Percentiles rank a stretch among this genome's conserved stretches.
Evolutionary conservation across 2,113 vertebrate genomes (phyloP).

Genomic region (Thamnaconus septentrionalis): DNA sequence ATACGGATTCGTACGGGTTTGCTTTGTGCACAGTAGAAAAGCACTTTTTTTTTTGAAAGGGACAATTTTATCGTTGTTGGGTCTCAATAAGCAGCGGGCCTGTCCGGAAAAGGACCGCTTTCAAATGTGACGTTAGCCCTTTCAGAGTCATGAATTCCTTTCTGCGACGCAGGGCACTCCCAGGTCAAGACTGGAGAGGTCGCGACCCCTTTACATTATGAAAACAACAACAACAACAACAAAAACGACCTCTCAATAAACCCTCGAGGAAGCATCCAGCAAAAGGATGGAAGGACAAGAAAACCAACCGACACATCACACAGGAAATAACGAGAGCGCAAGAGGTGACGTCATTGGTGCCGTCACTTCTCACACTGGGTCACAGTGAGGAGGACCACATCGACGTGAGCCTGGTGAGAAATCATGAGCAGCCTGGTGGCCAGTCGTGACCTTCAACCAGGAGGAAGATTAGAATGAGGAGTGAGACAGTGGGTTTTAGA

Average conservation of each 20-base stretch:
- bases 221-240: neutral
- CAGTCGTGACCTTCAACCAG: too few species aligned
- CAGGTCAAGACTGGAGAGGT: conserved; percentile 22
- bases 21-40: conserved; percentile 31
- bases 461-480: too few species aligned
- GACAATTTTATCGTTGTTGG: conserved; percentile 14
- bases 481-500: too few species aligned
- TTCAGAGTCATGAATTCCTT: conserved; percentile 19
- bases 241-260: too few species aligned
- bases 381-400: neutral
- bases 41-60: neutral
- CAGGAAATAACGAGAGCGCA: too few species aligned
- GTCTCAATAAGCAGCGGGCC: conserved; percentile 24
- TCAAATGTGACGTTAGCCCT: conserved; percentile 33
- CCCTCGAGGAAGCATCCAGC: too few species aligned
- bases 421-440: too few species aligned
- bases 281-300: too few species aligned
- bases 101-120: conserved; percentile 19
- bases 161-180: conserved; percentile 18
- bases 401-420: neutral
- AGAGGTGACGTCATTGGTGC: too few species aligned
- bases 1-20: conserved; percentile 14
- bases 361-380: neutral
- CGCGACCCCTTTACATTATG: neutral
- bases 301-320: too few species aligned